These are phyloP conservation scores for Trichechus manatus DNA, from an alignment of 2,113 vertebrate genomes.

Conservation along the genomic window DNA sequence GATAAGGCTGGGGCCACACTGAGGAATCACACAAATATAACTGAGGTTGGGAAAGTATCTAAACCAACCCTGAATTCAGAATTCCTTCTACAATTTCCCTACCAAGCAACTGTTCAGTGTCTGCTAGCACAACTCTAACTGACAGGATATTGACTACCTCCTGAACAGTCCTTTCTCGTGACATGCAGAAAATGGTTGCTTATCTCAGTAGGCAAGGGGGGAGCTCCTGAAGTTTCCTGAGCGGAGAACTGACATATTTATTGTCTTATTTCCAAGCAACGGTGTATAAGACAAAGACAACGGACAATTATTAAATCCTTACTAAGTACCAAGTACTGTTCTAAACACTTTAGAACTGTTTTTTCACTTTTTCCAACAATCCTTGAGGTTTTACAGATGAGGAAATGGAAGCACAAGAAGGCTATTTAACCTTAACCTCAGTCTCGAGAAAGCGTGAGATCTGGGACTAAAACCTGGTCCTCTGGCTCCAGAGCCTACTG, in stretches of 20 bases:
- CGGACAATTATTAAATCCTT: not conserved
- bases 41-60: not conserved
- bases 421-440: not conserved
- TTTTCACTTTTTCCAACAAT: too few relatives aligned
- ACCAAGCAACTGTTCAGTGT: not conserved
- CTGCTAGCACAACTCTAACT: not conserved
- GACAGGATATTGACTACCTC: not conserved
- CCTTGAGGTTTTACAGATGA: not conserved
- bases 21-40: not conserved
- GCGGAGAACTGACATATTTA: not conserved
- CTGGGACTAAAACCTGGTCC: not conserved
- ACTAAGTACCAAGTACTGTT: too few relatives aligned
- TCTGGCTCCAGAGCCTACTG: not conserved
- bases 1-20: not conserved
- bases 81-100: not conserved
- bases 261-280: not conserved
- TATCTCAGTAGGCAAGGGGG: not conserved
- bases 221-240: not conserved
- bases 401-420: not conserved
- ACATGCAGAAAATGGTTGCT: not conserved
- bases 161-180: not conserved
- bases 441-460: not conserved
- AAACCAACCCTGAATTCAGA: not conserved
- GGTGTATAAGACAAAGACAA: not conserved
- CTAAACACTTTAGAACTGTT: too few relatives aligned